Conservation (phyloP, 2,113 vertebrate species). For the Rostratula benghalensis region DNA sequence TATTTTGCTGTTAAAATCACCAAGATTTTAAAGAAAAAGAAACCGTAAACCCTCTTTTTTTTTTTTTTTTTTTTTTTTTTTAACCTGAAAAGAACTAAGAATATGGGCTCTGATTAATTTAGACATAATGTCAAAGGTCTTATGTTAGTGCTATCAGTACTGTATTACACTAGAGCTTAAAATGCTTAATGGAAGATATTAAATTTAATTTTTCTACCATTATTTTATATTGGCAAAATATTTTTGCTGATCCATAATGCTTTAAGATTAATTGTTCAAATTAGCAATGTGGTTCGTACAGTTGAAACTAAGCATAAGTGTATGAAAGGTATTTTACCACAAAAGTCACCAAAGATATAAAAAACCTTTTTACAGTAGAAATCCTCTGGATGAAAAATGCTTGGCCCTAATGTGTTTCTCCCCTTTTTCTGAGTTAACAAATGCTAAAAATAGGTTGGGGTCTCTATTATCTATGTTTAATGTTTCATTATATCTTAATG, state of each 20-base stretch:
- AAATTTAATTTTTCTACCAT: conserved; percentile 32
- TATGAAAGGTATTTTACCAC: background rate
- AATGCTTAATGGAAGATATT: conserved; percentile 34
- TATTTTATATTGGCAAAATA: conserved; percentile 13
- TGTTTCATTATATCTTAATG: background rate
- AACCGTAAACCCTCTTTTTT: background rate
- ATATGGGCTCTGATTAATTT: conserved; percentile 6
- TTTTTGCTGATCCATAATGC: conserved; percentile 38
- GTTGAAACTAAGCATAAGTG: background rate
- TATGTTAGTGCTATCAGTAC: conserved; percentile 19
- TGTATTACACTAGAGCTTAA: conserved; percentile 13
- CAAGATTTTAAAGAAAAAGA: background rate
- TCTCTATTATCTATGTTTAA: background rate
- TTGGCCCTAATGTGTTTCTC: background rate
- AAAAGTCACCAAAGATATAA: background rate
- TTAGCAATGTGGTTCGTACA: background rate
- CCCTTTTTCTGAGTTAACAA: background rate
- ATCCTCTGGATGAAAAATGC: background rate
- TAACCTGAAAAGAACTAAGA: background rate
- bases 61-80: background rate
- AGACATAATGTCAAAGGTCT: background rate
- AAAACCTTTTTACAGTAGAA: background rate
- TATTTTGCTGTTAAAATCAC: background rate
- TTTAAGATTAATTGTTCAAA: conserved; percentile 34
- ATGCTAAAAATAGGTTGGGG: background rate